These are phyloP conservation scores for Pelobates cultripes DNA, from an alignment of 2,797 vertebrate genomes.

Conservation along the genomic window DNA sequence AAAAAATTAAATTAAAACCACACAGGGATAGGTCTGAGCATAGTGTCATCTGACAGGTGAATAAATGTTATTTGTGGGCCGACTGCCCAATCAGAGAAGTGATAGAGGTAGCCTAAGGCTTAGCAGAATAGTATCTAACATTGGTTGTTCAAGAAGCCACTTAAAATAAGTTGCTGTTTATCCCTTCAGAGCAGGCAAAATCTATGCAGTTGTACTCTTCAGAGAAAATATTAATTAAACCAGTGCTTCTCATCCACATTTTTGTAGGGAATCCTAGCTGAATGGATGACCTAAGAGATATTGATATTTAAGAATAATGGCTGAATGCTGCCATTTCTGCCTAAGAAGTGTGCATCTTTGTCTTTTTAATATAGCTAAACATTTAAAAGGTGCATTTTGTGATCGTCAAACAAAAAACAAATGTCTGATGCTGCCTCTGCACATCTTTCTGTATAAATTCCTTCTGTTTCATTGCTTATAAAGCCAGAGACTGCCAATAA, in stretches of 20 bases:
- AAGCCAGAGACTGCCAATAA: constrained; percentile 8
- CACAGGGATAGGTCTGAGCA: constrained; percentile 69
- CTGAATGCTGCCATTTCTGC: neutral
- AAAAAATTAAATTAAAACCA: constrained; percentile 62
- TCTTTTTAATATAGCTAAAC: constrained; percentile 1
- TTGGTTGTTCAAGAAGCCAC: constrained; percentile 48
- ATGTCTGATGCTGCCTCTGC: constrained; percentile 26
- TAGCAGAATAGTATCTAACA: constrained; percentile 70
- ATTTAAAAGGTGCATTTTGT: constrained; percentile 43
- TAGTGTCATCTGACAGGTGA: constrained; percentile 65
- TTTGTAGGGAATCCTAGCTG: neutral
- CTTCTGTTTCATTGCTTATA: neutral
- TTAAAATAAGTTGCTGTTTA: constrained; percentile 19
- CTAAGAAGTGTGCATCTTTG: neutral
- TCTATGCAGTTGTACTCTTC: neutral
- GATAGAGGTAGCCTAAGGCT: constrained; percentile 90
- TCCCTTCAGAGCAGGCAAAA: neutral
- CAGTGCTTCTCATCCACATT: constrained; percentile 15
- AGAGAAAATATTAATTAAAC: constrained; percentile 5
- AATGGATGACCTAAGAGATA: neutral
- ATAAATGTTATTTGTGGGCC: constrained; percentile 60
- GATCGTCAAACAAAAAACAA: constrained; percentile 3
- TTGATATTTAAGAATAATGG: constrained; percentile 2
- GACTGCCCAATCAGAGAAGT: constrained; percentile 58
- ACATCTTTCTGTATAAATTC: neutral